phyloP scores from a whole-genome alignment of 2,888 invertebrate species.

The Leucozona laternaria region DNA sequence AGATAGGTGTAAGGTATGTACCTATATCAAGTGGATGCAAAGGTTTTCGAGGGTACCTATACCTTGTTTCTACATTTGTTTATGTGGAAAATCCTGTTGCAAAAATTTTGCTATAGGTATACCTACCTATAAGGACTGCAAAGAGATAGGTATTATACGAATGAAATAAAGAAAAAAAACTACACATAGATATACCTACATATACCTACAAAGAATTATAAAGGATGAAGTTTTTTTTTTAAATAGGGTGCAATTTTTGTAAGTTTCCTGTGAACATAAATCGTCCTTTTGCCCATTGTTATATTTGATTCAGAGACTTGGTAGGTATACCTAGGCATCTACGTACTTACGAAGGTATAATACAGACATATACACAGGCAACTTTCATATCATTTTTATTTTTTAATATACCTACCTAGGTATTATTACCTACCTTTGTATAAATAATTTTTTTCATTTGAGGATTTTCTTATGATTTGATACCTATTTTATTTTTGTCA shows the following conservation, averaged over 20 bases:
- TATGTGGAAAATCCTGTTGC: constrained; percentile 65
- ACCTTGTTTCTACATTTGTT: constrained; percentile 41
- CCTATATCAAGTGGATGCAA: too few relatives aligned
- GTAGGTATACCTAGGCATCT: not conserved
- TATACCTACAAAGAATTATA: not conserved
- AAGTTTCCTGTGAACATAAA: constrained; percentile 63
- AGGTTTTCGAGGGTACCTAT: not conserved
- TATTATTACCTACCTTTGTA: not conserved
- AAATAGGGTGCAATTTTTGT: constrained; percentile 68
- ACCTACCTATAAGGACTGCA: too few relatives aligned
- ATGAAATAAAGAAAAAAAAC: constrained; percentile 10
- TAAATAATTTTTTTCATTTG: constrained; percentile 22
- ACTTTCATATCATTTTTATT: constrained; percentile 16
- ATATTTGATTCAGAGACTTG: not conserved
- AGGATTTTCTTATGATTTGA: constrained; percentile 59
- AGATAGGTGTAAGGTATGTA: not conserved
- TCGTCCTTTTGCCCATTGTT: constrained; percentile 73
- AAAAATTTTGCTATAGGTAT: constrained; percentile 27
- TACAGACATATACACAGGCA: constrained; percentile 23
- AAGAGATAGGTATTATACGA: constrained; percentile 14
- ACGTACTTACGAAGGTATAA: not conserved
- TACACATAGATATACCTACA: not conserved
- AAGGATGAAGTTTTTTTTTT: constrained; percentile 58
- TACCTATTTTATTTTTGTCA: constrained; percentile 65
- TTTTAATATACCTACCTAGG: not conserved